Evolutionary conservation across 2,888 invertebrate genomes (phyloP).

Genomic region (Blastobasis adustella): DNA sequence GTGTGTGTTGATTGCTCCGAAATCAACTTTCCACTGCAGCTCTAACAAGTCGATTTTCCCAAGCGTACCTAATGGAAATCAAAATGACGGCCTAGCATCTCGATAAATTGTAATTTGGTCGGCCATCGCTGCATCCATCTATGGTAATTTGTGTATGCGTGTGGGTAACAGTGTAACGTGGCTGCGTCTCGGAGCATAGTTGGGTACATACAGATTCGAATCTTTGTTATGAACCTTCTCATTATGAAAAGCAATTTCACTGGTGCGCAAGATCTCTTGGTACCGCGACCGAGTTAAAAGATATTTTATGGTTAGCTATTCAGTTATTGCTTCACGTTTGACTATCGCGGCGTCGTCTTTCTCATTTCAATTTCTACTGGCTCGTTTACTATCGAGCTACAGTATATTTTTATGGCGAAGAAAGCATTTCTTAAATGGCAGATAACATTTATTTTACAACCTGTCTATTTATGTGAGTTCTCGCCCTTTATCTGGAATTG

Average conservation of each 20-base stretch:
- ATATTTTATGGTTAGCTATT: not conserved
- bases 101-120: slow-evolving; percentile 48
- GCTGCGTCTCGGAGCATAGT: slow-evolving; percentile 15
- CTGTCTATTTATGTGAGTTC: too few relatives aligned
- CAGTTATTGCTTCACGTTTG: not conserved
- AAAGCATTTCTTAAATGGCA: too few relatives aligned
- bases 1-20: not conserved
- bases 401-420: too few relatives aligned
- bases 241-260: slow-evolving; percentile 5
- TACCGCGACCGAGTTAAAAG: too few relatives aligned
- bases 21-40: slow-evolving; percentile 25
- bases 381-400: too few relatives aligned
- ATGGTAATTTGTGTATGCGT: slow-evolving; percentile 30
- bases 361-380: not conserved
- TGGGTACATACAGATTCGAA: slow-evolving; percentile 19
- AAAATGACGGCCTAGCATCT: slow-evolving; percentile 30
- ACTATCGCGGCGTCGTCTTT: not conserved
- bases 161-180: too few relatives aligned
- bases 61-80: slow-evolving; percentile 32
- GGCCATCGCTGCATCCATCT: slow-evolving; percentile 39
- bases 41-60: slow-evolving; percentile 33
- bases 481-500: slow-evolving; percentile 3
- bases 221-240: slow-evolving; percentile 17
- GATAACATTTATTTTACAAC: too few relatives aligned
- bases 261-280: not conserved